Base-by-base conservation (phyloP, 2,888 invertebrate genomes). In the Malthinus flaveolus region DNA sequence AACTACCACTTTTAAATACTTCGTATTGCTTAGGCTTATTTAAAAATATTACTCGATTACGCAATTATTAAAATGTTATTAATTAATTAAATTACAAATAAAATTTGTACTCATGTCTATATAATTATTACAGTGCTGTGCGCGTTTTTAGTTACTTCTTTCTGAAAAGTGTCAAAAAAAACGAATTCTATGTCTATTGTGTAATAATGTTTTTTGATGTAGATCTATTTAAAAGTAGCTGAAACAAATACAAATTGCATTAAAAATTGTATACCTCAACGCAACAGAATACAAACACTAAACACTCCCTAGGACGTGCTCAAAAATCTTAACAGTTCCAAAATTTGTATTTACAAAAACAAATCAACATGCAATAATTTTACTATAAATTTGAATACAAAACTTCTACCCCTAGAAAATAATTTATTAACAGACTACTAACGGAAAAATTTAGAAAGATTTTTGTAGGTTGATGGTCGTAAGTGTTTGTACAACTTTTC, bases 241-340 rank as follows among this genome's bases (percentile, higher is more conserved):
- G 39, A 42, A 42, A 42, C 39, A 42, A n/a, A 42, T 42, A 42
- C 13, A 42, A 42, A n/a, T 15, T 42, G 15, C 23, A 15, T 42
- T 42, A n/a, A 42, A 42, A 15, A 15, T n/a, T 42, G 12, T 15
- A 11, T 15, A 15, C 23, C 23, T 23, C 23, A 23, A 23, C 5
- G 5, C 23, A 23, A 23, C 5, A n/a, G n/a, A n/a, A n/a, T n/a
- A n/a, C n/a, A n/a, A n/a, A n/a, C n/a, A n/a, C n/a, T n/a, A n/a
- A n/a, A n/a, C 23, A 23, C 23, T 23, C 23, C 23, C 23, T n/a
- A n/a, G n/a, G n/a, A n/a, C n/a, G n/a, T n/a, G n/a, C n/a, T n/a
- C n/a, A n/a, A n/a, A n/a, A n/a, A n/a, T n/a, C n/a, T n/a, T n/a
- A n/a, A n/a, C n/a, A n/a, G n/a, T n/a, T n/a, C n/a, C n/a, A n/a